These are phyloP conservation scores for Parauchenoglanis ngamensis DNA, from an alignment of 2,797 vertebrate species.

Conservation along the genomic window DNA sequence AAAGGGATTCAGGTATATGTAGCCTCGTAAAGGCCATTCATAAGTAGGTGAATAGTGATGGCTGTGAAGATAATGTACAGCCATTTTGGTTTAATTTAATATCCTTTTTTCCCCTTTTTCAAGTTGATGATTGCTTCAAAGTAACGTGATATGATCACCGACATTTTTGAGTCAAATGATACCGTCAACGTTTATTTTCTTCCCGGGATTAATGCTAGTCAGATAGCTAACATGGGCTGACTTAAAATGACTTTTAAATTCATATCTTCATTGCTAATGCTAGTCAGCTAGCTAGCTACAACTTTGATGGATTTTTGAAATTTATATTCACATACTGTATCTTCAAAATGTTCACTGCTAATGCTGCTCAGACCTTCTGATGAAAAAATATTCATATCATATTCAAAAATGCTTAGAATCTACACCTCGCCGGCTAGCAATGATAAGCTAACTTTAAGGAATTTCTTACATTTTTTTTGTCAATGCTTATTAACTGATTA, in stretches of 20 bases:
- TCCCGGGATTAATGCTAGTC: background rate
- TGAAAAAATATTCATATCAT: background rate
- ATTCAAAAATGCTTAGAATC: no score
- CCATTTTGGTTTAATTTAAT: background rate
- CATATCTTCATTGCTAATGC: background rate
- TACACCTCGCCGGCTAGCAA: background rate
- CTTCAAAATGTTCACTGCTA: background rate
- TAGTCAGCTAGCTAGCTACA: background rate
- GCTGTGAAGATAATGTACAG: background rate
- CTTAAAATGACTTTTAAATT: background rate
- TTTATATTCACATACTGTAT: background rate
- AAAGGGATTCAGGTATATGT: background rate
- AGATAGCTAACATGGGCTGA: background rate
- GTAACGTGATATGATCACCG: background rate
- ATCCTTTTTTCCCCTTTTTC: background rate
- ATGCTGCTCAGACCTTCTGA: background rate
- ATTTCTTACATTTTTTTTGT: background rate
- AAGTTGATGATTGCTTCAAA: background rate
- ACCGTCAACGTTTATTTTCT: background rate
- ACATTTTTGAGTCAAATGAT: background rate
- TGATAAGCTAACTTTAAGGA: background rate
- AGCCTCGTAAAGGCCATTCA: background rate
- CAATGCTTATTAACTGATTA: background rate
- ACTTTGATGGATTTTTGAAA: background rate
- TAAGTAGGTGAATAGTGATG: no score